A percentile compares a stretch with the other conserved stretches of the same genome.
phyloP scores from a whole-genome alignment of 2,888 invertebrate genomes.

The Eupeodes latifasciatus region DNA sequence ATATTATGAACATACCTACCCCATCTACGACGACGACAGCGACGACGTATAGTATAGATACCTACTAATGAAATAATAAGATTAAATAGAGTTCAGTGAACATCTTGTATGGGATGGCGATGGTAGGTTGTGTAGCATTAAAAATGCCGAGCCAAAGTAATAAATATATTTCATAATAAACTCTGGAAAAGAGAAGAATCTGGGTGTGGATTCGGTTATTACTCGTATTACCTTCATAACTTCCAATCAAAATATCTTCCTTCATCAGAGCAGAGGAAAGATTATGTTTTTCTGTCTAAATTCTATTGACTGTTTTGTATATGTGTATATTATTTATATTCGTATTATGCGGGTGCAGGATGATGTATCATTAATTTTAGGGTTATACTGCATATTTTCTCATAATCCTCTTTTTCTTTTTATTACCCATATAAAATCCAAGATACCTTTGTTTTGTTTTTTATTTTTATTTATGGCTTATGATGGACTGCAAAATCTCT shows the following conservation, averaged over 20 bases:
- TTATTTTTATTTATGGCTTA: too few relatives aligned
- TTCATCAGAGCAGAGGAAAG: not conserved
- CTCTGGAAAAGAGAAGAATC: slow-evolving; percentile 33
- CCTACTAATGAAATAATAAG: slow-evolving; percentile 73
- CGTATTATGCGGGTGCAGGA: not conserved
- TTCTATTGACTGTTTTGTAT: not conserved
- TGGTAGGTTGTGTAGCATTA: not conserved
- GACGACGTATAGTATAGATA: too few relatives aligned
- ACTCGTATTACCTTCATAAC: slow-evolving; percentile 61
- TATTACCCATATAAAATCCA: too few relatives aligned
- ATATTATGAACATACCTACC: not conserved
- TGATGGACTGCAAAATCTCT: too few relatives aligned
- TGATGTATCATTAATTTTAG: not conserved
- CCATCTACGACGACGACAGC: not conserved
- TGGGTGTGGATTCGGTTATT: slow-evolving; percentile 56
- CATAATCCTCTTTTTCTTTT: too few relatives aligned
- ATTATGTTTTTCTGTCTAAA: slow-evolving; percentile 6
- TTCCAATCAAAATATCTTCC: slow-evolving; percentile 53
- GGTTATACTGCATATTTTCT: not conserved
- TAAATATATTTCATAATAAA: slow-evolving; percentile 63
- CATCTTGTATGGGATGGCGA: slow-evolving; percentile 35
- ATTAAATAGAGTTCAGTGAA: slow-evolving; percentile 70
- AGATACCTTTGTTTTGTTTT: too few relatives aligned
- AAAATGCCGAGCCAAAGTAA: slow-evolving; percentile 30
- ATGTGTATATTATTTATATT: not conserved